Conservation (phyloP, 2,888 invertebrate species). For the Aphodius granarius region DNA sequence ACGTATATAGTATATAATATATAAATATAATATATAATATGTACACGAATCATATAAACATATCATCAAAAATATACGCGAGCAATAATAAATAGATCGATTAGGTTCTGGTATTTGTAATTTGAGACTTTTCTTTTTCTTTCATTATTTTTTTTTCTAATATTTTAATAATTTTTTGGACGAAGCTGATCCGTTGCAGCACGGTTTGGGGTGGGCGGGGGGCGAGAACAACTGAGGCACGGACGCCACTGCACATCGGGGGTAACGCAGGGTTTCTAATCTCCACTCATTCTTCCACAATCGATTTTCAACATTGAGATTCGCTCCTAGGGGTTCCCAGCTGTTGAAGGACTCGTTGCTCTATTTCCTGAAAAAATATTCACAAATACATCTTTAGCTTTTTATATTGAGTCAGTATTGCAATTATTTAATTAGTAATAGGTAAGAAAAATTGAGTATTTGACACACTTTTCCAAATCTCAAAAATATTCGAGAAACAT, state of each 20-base stretch:
- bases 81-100: conserved; percentile 27
- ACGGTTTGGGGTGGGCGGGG: background rate
- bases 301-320: conserved; percentile 46
- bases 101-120: conserved; percentile 8
- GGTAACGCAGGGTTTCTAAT: background rate
- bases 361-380: conserved; percentile 51
- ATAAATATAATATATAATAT: conserved; percentile 49
- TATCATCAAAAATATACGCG: conserved; percentile 34
- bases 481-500: too few relatives aligned
- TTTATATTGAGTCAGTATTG: background rate
- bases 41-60: conserved; percentile 42
- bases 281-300: background rate
- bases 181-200: conserved; percentile 47
- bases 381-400: background rate
- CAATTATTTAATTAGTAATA: background rate
- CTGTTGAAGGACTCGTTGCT: conserved; percentile 54
- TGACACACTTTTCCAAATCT: too few relatives aligned
- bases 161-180: conserved; percentile 35
- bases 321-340: conserved; percentile 53
- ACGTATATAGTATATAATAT: background rate
- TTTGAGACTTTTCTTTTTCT: background rate
- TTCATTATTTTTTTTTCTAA: background rate
- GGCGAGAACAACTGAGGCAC: background rate
- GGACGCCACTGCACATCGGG: background rate
- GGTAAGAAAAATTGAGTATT: background rate